Evolutionary conservation across 2,888 invertebrate genomes (phyloP), one percentile per base, ranked within the genome.

Genomic region (Microplitis manilae): DNA sequence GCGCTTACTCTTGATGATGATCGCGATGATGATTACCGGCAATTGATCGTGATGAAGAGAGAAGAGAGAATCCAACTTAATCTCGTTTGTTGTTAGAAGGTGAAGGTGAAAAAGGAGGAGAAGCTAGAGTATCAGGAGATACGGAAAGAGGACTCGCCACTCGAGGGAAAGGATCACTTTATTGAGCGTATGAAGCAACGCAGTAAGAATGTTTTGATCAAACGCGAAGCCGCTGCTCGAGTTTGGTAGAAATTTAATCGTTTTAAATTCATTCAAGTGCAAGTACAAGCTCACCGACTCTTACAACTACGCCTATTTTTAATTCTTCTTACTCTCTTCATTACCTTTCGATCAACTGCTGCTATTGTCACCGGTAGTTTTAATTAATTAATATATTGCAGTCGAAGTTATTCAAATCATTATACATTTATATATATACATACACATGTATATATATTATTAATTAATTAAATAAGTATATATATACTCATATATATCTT

Each of bases 121-220:
- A 13, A 50, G 13, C 50, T 13, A 50, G 50, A 13, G 13, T 50
- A 50, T 50, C 9, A 50, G 50, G 50, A 50, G 50, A 81, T 83
- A 79, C 72, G 79, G 76, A 83, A 72, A 80, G 83, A 81, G 79
- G 85, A 77, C 80, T 86, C 84, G 81, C 84, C 84, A 84, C 81
- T 78, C 65, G 86, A 86, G 8, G 86, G 84, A 81, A 85, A 86
- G 86, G 87, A 86, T 81, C 81, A 81, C 82, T 87, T 87, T 87
- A 87, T 87, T 86, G 87, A 87, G 78, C 87, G 87, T 81, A 87
- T 87, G 87, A 87, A 87, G 84, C 86, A 87, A 81, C 86, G 87
- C 83, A 87, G 87, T 87, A 87, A 87, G 85, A 85, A 81, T 83
- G 87, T 87, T 80, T 86, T 87, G 84, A 85, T 87, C 83, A 86